These are phyloP conservation scores for Norana najaformis DNA, from an alignment of 2,888 invertebrate species.

Conservation along the genomic window DNA sequence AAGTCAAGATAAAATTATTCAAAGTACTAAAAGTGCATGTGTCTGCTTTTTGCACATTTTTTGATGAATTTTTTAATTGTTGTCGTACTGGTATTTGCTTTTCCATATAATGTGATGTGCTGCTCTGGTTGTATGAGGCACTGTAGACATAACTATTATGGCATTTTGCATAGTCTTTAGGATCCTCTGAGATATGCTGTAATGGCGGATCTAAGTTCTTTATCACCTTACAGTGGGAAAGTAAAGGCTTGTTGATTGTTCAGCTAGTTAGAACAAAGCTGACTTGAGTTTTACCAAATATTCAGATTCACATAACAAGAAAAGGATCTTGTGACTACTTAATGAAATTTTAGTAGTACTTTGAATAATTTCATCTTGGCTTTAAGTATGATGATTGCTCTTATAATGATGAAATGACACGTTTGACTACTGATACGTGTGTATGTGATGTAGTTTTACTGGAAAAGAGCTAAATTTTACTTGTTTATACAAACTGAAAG, in stretches of 20 bases:
- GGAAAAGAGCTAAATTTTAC: not conserved
- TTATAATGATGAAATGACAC: not conserved
- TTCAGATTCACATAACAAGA: not conserved
- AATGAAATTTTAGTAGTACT: not conserved
- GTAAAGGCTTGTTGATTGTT: not conserved
- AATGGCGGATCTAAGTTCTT: not conserved
- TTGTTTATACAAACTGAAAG: not conserved
- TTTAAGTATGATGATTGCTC: conserved; percentile 25
- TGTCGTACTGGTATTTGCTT: not conserved
- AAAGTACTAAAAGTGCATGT: no score
- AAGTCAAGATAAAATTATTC: not conserved
- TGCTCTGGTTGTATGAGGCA: no score
- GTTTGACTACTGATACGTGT: not conserved
- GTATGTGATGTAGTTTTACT: not conserved
- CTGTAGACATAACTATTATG: no score
- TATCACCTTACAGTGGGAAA: not conserved
- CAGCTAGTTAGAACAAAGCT: not conserved
- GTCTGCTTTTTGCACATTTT: not conserved
- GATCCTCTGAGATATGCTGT: no score
- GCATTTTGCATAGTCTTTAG: no score
- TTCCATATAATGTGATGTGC: no score
- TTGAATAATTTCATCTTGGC: no score
- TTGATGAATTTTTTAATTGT: not conserved
- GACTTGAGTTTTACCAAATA: no score
- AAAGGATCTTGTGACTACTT: not conserved